Evolutionary conservation across 37 sponge, comb jelly and placozoan species (phyloP), one percentile per base, ranked within the genome.

Genomic region (Mnemiopsis leidyi): DNA sequence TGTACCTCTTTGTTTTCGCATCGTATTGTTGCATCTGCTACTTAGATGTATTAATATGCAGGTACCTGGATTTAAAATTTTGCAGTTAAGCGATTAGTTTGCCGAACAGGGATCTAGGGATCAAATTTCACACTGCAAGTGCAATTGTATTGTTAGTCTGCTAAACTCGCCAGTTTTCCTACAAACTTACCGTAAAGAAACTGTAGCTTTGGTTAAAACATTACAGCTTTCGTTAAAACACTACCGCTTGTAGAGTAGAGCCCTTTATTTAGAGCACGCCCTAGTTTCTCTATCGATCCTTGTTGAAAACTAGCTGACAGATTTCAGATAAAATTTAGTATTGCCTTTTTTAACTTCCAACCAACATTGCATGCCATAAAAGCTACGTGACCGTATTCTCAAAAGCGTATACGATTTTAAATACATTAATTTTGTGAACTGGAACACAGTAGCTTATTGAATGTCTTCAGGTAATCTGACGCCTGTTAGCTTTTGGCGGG

Each of bases 401-500:
- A 48, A 48, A 48, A 48, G 5, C 61, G 13, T 48, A 48, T 48
- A 48, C 61, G 61, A 48, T 13, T 48, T 48, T 48, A 48, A 48
- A 48, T 48, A 48, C 61, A 48, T 48, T 48, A 48, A 48, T 48
- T 48, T 48, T 48, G 61, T 48, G 61, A 48, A 48, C 61, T 48
- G 61, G 61, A 48, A 48, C 61, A 48, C 13, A 48, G 61, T 48
- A 48, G 61, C 61, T 48, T 48, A 48, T 48, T 48, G 61, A 48
- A 48, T 48, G 36, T 77, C 79, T 77, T 16, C 1, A 32, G 26
- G 79, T 77, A 77, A 77, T 77, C 79, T 32, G 79, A 77, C 32
- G 26, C 79, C 79, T 29, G 73, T 26, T 31, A 16, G 33, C 32
- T 77, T 77, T 77, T 77, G 79, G 79, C 79, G 79, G 79, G 79